Percentiles rank a stretch among this genome's conserved stretches.
Evolutionary conservation across 1,140 invertebrate genomes (phyloP).

Genomic region (Drosophila mojavensis): DNA sequence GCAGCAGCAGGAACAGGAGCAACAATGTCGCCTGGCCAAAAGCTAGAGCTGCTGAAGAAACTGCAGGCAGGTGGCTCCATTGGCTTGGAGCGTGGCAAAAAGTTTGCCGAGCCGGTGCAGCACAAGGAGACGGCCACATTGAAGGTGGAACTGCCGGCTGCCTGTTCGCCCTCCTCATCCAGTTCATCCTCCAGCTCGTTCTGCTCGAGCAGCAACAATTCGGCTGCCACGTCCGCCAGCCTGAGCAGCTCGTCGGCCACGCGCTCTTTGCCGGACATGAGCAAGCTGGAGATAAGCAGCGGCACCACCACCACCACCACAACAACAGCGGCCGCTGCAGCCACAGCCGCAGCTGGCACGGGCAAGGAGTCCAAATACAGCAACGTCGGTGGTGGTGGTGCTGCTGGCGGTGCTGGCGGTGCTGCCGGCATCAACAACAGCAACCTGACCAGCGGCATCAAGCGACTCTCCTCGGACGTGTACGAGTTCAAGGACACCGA

Average conservation of each 20-base stretch:
- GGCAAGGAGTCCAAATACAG: slow-evolving; percentile 66
- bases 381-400: slow-evolving; percentile 8
- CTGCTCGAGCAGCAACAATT: slow-evolving; percentile 59
- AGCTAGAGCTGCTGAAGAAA: slow-evolving; percentile 40
- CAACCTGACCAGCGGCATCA: slow-evolving; percentile 21
- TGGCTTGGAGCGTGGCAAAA: slow-evolving; percentile 43
- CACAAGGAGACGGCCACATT: slow-evolving; percentile 63
- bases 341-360: slow-evolving; percentile 11
- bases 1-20: neutral
- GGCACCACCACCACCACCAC: slow-evolving; percentile 17
- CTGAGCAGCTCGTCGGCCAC: slow-evolving; percentile 65
- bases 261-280: slow-evolving; percentile 77
- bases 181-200: slow-evolving; percentile 65
- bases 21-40: neutral
- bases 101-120: slow-evolving; percentile 62
- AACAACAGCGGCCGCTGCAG: neutral
- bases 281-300: slow-evolving; percentile 76
- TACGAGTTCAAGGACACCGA: slow-evolving; percentile 96
- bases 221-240: slow-evolving; percentile 33
- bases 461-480: slow-evolving; percentile 82
- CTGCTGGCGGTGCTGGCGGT: neutral
- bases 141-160: slow-evolving; percentile 70
- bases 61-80: slow-evolving; percentile 14
- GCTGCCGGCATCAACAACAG: slow-evolving; percentile 83
- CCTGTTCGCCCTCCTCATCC: slow-evolving; percentile 73